phyloP scores from a whole-genome alignment of 2,888 invertebrate species.

The Chloromyia formosa region DNA sequence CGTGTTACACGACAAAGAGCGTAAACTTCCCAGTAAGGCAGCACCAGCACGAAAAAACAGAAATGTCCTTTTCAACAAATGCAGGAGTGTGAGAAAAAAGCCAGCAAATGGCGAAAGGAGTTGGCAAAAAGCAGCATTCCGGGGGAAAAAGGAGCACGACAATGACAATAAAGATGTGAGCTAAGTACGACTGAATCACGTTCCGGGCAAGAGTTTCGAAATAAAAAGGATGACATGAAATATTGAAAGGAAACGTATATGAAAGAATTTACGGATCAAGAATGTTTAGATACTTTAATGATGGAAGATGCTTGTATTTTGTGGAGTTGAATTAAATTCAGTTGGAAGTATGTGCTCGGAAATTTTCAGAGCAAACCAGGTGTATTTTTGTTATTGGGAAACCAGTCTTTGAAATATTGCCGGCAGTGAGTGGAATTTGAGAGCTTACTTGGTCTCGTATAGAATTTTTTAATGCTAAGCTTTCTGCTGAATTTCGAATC shows the following conservation, averaged over 20 bases:
- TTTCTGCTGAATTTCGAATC: too few species aligned
- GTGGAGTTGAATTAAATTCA: too few species aligned
- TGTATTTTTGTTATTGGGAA: too few species aligned
- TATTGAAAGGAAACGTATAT: constrained; percentile 10
- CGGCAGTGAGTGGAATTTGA: too few species aligned
- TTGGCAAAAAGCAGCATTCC: neutral
- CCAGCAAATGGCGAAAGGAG: too few species aligned
- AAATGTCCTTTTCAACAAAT: neutral
- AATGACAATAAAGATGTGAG: constrained; percentile 8
- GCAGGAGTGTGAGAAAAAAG: neutral
- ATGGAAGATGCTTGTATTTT: too few species aligned
- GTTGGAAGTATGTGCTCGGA: too few species aligned
- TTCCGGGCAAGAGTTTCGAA: constrained; percentile 16
- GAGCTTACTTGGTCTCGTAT: too few species aligned
- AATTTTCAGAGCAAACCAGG: too few species aligned
- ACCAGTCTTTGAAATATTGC: too few species aligned
- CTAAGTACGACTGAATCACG: constrained; percentile 21
- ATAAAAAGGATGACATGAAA: constrained; percentile 8
- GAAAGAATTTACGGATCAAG: constrained; percentile 1
- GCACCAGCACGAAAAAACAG: neutral
- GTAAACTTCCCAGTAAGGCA: neutral
- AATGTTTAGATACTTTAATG: neutral
- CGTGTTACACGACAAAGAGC: constrained; percentile 2
- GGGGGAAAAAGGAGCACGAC: neutral
- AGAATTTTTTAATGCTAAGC: too few species aligned